Evolutionary conservation across 2,888 invertebrate genomes (phyloP).

Genomic region (Pteria penguin): DNA sequence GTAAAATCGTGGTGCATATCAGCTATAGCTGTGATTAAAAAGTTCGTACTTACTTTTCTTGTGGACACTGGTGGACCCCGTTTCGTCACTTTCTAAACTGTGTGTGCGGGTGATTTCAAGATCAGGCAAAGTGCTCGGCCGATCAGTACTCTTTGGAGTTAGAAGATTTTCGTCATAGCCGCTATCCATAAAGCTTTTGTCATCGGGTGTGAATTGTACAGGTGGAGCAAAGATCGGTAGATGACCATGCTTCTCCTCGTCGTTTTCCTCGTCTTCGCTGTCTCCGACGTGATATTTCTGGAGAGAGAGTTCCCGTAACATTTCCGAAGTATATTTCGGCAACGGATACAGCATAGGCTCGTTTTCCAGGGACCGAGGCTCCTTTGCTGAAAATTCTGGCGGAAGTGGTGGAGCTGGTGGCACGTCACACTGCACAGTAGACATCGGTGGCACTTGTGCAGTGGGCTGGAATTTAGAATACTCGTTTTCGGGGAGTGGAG

Average conservation of each 20-base stretch:
- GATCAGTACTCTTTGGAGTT: constrained; percentile 15
- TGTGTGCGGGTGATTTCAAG: constrained; percentile 31
- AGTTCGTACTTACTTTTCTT: constrained; percentile 60
- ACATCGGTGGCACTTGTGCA: constrained; percentile 36
- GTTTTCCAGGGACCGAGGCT: constrained; percentile 9
- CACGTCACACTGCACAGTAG: constrained; percentile 36
- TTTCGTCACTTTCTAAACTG: constrained; percentile 51
- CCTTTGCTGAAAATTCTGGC: constrained; percentile 43
- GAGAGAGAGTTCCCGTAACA: background rate
- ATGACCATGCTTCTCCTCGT: constrained; percentile 42
- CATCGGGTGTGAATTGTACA: constrained; percentile 49
- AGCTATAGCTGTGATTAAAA: too few relatives aligned
- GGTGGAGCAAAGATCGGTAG: constrained; percentile 69
- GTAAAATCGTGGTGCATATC: too few relatives aligned
- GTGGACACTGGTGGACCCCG: constrained; percentile 44
- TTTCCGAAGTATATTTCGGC: constrained; percentile 10
- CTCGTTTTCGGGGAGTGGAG: background rate
- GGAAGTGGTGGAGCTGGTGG: constrained; percentile 51
- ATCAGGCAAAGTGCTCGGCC: constrained; percentile 32
- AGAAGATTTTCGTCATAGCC: constrained; percentile 19
- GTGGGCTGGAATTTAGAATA: constrained; percentile 6
- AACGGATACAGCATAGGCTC: constrained; percentile 24
- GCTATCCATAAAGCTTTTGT: constrained; percentile 12
- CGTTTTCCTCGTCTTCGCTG: constrained; percentile 45
- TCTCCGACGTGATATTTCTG: background rate